These are phyloP conservation scores for Slavum lentiscoides DNA, from an alignment of 2,888 invertebrate species.

Conservation along the genomic window DNA sequence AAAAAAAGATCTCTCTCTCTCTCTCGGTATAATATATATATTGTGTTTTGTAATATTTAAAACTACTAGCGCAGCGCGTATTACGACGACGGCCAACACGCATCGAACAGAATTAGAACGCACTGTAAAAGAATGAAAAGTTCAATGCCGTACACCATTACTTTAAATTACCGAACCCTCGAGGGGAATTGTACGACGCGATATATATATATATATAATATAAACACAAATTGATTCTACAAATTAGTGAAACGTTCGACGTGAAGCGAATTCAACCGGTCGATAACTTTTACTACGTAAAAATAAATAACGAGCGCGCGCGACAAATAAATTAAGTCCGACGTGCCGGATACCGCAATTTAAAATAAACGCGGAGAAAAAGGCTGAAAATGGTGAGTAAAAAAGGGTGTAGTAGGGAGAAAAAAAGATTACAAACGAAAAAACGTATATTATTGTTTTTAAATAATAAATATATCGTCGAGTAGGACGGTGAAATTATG, in stretches of 20 bases:
- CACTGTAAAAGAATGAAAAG: neutral
- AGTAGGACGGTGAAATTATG: no score
- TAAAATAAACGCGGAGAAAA: no score
- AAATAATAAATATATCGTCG: no score
- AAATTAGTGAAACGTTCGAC: neutral
- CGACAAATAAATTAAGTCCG: neutral
- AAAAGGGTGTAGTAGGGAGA: no score
- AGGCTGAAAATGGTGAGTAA: no score
- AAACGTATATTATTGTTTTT: no score
- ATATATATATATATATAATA: no score
- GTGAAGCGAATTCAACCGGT: constrained; percentile 4
- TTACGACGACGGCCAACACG: neutral
- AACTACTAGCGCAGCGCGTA: no score
- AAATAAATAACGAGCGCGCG: neutral
- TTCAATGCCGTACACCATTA: neutral
- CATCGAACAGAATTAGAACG: neutral
- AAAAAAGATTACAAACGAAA: no score
- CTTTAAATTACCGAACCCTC: constrained; percentile 33
- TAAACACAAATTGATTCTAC: neutral
- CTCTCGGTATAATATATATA: no score
- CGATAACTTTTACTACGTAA: neutral
- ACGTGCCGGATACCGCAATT: neutral
- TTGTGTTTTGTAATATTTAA: no score
- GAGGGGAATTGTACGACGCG: neutral
- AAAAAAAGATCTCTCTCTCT: no score